A percentile compares a stretch with the other conserved stretches of the same genome.
These are phyloP conservation scores for Petrophora chlorosata DNA, from an alignment of 2,888 invertebrate genomes.

Conservation along the genomic window DNA sequence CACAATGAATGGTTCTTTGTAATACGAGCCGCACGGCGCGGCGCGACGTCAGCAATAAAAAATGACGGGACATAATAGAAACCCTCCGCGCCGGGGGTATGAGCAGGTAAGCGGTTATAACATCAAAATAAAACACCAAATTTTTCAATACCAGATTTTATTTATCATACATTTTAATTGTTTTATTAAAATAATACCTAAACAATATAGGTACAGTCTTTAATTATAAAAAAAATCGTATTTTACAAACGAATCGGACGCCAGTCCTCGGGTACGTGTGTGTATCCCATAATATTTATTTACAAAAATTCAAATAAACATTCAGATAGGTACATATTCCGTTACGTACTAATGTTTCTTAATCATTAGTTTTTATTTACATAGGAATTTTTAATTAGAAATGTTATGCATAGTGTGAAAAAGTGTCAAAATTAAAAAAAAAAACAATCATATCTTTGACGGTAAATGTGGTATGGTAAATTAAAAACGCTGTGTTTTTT, in stretches of 20 bases:
- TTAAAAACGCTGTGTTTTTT: background rate
- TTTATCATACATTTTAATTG: conserved; percentile 82
- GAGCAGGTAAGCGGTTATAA: background rate
- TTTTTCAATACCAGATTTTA: conserved; percentile 69
- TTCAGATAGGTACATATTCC: conserved; percentile 26
- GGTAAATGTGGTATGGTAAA: too few species aligned
- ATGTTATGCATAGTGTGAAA: conserved; percentile 25
- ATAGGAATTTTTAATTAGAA: conserved; percentile 65
- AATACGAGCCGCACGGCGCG: too few species aligned
- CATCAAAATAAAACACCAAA: conserved; percentile 63
- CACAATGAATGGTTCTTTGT: too few species aligned
- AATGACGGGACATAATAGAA: too few species aligned
- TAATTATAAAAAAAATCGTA: conserved; percentile 69
- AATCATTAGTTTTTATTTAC: conserved; percentile 64
- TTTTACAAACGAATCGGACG: conserved; percentile 39
- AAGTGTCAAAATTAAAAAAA: conserved; percentile 7
- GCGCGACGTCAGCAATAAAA: too few species aligned
- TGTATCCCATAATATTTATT: conserved; percentile 29
- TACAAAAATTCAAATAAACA: conserved; percentile 26
- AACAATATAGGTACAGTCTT: conserved; percentile 79
- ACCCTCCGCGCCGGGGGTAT: background rate
- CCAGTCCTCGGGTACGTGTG: conserved; percentile 31
- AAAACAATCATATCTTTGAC: background rate
- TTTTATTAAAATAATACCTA: conserved; percentile 64
- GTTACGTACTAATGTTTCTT: conserved; percentile 43